Percentiles rank a stretch among this genome's conserved stretches.
phyloP scores from a whole-genome alignment of 1,140 invertebrate genomes.

The Carcinoscorpius rotundicauda region DNA sequence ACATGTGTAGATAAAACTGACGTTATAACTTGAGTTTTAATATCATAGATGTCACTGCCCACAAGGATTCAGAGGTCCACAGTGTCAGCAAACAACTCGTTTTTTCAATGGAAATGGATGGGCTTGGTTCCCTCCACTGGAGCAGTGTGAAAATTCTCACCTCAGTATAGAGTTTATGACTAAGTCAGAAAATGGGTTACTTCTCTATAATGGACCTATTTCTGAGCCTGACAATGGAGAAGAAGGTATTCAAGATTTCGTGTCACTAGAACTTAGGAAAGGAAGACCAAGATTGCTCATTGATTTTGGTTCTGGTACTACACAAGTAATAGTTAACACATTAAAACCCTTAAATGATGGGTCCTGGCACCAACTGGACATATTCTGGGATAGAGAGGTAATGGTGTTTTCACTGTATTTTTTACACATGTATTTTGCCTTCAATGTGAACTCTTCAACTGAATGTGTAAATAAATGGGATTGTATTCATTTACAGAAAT shows the following conservation, averaged over 20 bases:
- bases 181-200: constrained; percentile 68
- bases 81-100: constrained; percentile 89
- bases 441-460: too few species aligned
- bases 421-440: too few species aligned
- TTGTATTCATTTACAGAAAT: too few species aligned
- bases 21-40: background rate
- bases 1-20: too few species aligned
- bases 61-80: constrained; percentile 77
- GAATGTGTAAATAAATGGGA: too few species aligned
- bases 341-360: constrained; percentile 79
- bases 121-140: constrained; percentile 90
- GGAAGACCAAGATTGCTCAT: constrained; percentile 80
- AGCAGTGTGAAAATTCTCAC: constrained; percentile 91
- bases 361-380: constrained; percentile 89
- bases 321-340: constrained; percentile 76
- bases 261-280: constrained; percentile 79
- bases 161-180: constrained; percentile 92
- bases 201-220: constrained; percentile 94
- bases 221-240: constrained; percentile 79
- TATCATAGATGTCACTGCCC: constrained; percentile 46
- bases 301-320: constrained; percentile 87
- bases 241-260: constrained; percentile 54
- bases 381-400: constrained; percentile 82
- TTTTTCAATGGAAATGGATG: constrained; percentile 85
- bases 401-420: background rate